Base-by-base conservation (phyloP, 2,888 invertebrate species). In the Caenorhabditis japonica region DNA sequence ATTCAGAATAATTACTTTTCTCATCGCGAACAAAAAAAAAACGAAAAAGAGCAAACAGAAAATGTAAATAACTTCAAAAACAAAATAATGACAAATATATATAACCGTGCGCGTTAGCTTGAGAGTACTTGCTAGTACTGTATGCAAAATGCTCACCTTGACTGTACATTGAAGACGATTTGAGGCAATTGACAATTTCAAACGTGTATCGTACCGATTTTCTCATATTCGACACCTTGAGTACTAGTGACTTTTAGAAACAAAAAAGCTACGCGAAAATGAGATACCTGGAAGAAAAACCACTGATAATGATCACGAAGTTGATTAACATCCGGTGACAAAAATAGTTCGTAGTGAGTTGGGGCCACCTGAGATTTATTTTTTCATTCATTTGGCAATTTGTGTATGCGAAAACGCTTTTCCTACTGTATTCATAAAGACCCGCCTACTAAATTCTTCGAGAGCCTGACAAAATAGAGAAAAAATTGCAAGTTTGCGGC, bases 181-280 rank as follows among this genome's bases (percentile, higher is more conserved):
- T 94, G 87, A 94, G 92, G 88, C 93, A 93, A 89, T 94, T 94
- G 83, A 94, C 91, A 58, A 94, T 93, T 88, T 94, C 94, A 89
- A 94, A 94, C 41, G 92, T 91, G 88, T 94, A 94, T 0, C 91
- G 90, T 3, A 90, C 90, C 61, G 91, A 91, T 58, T 92, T 91
- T 60, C 90, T 89, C 92, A 93, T 93, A 88, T 93, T 92, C 76
- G 89, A 88, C n/a, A 94, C 80, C 78, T 81, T 51, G 17, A 75
- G 44, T 19, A 17, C 12, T 13, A 25, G 1, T 21, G 0, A 1
- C 23, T 36, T 19, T 13, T 3, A 17, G 13, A 41, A 15, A 30
- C 3, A 30, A 23, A 36, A 27, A 1, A 15, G 10, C n/a, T n/a
- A n/a, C n/a, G n/a, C n/a, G n/a, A n/a, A n/a, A 4, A 4, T 15